These are phyloP conservation scores for Cynopterus brachyotis DNA, from an alignment of 2,113 vertebrate species.

Conservation along the genomic window DNA sequence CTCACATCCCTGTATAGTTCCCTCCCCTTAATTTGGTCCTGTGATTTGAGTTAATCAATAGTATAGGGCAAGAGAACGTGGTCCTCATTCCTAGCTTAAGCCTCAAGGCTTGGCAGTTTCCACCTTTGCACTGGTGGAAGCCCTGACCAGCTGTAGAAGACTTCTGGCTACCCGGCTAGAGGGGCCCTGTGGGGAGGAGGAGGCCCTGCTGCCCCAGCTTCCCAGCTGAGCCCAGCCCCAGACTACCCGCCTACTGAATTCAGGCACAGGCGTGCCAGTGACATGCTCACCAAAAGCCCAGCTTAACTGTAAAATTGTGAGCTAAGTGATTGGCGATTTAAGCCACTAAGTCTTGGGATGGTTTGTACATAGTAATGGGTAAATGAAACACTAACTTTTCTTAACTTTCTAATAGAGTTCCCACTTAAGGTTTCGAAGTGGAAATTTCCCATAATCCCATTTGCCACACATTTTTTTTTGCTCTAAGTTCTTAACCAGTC, in stretches of 20 bases:
- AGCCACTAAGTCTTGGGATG: neutral
- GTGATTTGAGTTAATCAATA: neutral
- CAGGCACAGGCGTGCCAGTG: neutral
- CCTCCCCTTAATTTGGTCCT: neutral
- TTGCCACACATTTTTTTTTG: neutral
- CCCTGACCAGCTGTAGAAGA: neutral
- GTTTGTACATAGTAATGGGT: neutral
- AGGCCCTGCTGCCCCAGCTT: neutral
- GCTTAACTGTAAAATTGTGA: neutral
- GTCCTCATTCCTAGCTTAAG: neutral
- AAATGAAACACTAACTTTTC: neutral
- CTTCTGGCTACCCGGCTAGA: neutral
- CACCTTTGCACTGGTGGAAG: neutral
- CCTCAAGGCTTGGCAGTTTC: neutral
- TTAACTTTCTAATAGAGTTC: neutral
- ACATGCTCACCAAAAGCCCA: neutral
- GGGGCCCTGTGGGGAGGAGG: neutral
- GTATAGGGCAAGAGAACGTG: neutral
- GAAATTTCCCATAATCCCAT: neutral
- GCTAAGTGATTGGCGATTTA: neutral
- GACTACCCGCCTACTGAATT: neutral
- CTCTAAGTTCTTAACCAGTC: neutral
- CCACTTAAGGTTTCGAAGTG: neutral
- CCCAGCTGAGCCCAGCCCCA: neutral
- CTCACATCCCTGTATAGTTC: neutral